Base-by-base conservation (phyloP, 2,888 invertebrate genomes). In the Ochropacha duplaris region DNA sequence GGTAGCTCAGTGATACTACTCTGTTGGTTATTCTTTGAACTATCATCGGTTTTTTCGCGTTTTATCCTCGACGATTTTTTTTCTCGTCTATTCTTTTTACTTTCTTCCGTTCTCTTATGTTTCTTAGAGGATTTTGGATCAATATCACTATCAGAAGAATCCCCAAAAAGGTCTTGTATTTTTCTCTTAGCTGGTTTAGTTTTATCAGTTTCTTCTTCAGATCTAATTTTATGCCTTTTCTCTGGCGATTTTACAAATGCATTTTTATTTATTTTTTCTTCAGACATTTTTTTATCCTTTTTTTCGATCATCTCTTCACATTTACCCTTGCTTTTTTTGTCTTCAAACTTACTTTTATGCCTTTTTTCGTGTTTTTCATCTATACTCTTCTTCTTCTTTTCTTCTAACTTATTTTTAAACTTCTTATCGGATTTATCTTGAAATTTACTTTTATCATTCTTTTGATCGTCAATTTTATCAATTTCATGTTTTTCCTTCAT, bases 131-230 rank as follows among this genome's bases (percentile, higher is more conserved):
- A n/a, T n/a, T 71, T 69, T 36, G 57, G 50, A 62, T 89, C 88
- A 12, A 62, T 62, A 26, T 92, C 92, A 64, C 89, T 90, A 5
- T 90, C 93, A 1, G 92, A 91, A 6, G 93, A 92, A 61, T 94
- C 93, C 4, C 94, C 94, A 76, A 94, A 94, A 8, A 94, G 81
- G 55, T 84, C 92, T 79, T 93, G 86, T 19, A 93, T 84, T 86
- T 90, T 92, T 75, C 88, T 81, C 79, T 92, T 88, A 44, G 85
- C 79, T 49, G 82, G 79, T 61, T 80, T 86, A 12, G 66, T 62
- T 65, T 78, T 84, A 54, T 73, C 76, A 0, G 77, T 86, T 12
- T 66, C 62, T 65, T 78, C 83, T 54, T 73, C 76, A 1, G 77
- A 12, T 39, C 36, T 34, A 56, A 16, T 66, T n/a, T 49, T 22